Base-by-base conservation (phyloP, 2,113 vertebrate species). In the Pygathrix nemaeus region DNA sequence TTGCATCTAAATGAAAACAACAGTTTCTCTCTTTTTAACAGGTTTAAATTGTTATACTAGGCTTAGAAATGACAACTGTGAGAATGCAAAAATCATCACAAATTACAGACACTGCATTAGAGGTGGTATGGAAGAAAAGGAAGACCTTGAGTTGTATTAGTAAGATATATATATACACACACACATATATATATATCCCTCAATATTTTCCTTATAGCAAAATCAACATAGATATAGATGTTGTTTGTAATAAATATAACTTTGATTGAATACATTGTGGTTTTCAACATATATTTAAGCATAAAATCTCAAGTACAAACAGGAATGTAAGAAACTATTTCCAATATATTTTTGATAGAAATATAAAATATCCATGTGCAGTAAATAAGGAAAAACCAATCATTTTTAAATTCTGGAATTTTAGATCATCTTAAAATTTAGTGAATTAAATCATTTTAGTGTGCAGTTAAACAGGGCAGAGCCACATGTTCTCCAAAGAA, bases 1-100 rank as follows among this genome's bases (percentile, higher is more conserved):
- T 96, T 91, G 93, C 83, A 70, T 96, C 75, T 73, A 76, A 21
- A 12, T 0, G 0, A 16, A 83, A 98, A 96, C 35, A 76, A 90
- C 73, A 92, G 81, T 90, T 97, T 97, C 82, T 96, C 48, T 96
- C 92, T 75, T 96, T 92, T 96, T 97, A 97, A 96, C 90, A 96
- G 95, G 94, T 97, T 98, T 97, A 87, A 97, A 95, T 81, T 59
- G 48, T 97, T 96, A 96, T 82, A 96, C 94, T 94, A 98, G 93
- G 94, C 93, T 98, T 98, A 97, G 96, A 97, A 97, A 97, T 97
- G 97, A 98, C 97, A 97, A 97, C 59, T 78, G 81, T 94, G 97
- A 97, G 86, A 97, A 94, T 97, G 97, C 94, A 98, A 97, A 64
- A 97, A 97, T 98, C 97, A 97, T 94, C 94, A 98, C 96, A 97